phyloP scores from a whole-genome alignment of 2,113 vertebrate genomes.

The Dromiciops gliroides region DNA sequence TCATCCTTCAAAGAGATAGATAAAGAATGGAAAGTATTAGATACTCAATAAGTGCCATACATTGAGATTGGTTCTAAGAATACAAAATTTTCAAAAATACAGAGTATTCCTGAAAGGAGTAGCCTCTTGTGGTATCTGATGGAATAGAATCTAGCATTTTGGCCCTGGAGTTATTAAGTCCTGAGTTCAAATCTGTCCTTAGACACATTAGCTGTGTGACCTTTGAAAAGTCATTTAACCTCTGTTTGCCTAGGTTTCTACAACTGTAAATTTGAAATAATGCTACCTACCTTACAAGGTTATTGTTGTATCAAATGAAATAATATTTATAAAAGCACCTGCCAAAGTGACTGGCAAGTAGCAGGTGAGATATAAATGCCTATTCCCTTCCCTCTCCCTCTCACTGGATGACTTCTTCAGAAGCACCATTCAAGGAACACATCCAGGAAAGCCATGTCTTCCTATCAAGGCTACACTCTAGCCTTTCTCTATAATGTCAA shows the following conservation, averaged over 20 bases:
- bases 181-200: neutral
- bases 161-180: neutral
- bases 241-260: neutral
- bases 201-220: no score
- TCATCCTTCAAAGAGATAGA: no score
- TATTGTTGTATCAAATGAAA: neutral
- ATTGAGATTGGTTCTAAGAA: neutral
- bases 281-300: neutral
- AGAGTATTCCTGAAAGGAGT: accelerated
- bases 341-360: neutral
- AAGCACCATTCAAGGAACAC: accelerated
- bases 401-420: neutral
- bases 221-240: no score
- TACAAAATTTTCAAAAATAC: neutral
- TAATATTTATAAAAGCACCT: neutral
- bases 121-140: neutral
- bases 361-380: neutral
- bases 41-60: neutral
- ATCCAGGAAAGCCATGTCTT: neutral
- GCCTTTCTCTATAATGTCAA: neutral
- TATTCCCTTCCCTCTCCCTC: neutral
- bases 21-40: neutral
- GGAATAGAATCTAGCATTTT: neutral
- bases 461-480: neutral
- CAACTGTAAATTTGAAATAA: neutral